Percentiles rank a stretch among this genome's conserved stretches.
phyloP scores from a whole-genome alignment of 2,797 vertebrate species.

The Lemur catta region DNA sequence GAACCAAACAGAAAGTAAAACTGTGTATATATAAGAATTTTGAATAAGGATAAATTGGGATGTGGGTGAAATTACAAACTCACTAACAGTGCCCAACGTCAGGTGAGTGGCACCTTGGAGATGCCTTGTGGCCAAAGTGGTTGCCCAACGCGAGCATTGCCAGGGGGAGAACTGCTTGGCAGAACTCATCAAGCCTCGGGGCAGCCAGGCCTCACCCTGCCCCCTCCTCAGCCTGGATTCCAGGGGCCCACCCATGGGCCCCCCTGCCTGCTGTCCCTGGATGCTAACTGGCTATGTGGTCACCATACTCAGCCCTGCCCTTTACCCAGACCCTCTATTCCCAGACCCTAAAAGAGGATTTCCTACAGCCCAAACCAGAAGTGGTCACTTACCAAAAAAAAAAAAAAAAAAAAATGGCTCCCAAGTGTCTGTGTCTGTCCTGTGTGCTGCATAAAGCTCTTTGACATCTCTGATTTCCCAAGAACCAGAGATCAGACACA shows the following conservation, averaged over 20 bases:
- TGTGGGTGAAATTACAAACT: not conserved
- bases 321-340: not conserved
- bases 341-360: not conserved
- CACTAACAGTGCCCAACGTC: not conserved
- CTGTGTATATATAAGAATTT: not conserved
- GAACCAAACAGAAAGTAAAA: not conserved
- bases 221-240: not conserved
- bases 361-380: not conserved
- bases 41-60: not conserved
- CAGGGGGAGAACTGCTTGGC: not conserved
- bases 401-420: not conserved
- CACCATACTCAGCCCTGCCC: not conserved
- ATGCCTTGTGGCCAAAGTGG: not conserved
- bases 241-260: no score
- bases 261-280: not conserved
- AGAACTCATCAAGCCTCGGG: not conserved
- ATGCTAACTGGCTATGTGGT: not conserved
- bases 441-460: not conserved
- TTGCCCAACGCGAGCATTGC: not conserved
- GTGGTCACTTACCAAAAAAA: not conserved
- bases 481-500: not conserved
- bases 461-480: not conserved
- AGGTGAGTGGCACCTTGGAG: not conserved
- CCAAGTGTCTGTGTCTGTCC: not conserved
- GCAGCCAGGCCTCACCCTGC: not conserved